These are phyloP conservation scores for Alauda arvensis DNA, from an alignment of 2,797 vertebrate genomes.

Conservation along the genomic window DNA sequence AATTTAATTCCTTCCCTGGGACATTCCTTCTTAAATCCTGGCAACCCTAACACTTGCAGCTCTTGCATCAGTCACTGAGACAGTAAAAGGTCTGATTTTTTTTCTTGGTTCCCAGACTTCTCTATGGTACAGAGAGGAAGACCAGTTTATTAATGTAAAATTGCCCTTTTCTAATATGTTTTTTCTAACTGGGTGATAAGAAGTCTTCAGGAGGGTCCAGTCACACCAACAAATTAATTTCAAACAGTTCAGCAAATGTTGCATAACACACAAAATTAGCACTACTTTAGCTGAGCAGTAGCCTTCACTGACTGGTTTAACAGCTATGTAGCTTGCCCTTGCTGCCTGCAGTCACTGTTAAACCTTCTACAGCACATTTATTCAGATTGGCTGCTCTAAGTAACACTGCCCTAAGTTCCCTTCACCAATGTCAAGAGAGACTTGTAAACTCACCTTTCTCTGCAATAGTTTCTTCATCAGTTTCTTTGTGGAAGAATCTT, in stretches of 20 bases:
- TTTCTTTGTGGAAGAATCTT: slow-evolving; percentile 15
- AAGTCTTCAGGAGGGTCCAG: not conserved
- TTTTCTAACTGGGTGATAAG: not conserved
- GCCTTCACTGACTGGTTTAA: not conserved
- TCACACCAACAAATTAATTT: not conserved
- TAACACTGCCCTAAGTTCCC: not conserved
- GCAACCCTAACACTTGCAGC: not conserved
- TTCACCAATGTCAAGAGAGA: not conserved
- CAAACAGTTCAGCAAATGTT: not conserved
- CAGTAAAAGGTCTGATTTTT: not conserved
- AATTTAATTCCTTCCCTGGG: not conserved
- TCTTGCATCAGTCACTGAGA: not conserved
- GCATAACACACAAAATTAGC: not conserved
- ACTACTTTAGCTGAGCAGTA: not conserved
- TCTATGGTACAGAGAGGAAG: not conserved
- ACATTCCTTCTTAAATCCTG: not conserved
- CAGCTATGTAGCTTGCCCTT: not conserved
- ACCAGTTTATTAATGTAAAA: not conserved
- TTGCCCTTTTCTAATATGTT: not conserved
- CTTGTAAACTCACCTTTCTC: slow-evolving; percentile 9
- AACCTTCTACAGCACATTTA: not conserved
- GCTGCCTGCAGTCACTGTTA: not conserved
- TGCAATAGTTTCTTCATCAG: not conserved
- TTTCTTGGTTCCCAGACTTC: not conserved
- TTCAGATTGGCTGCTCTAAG: slow-evolving; percentile 2